Base-by-base conservation (phyloP, 2,113 vertebrate species). In the Triplophysa dalaica region DNA sequence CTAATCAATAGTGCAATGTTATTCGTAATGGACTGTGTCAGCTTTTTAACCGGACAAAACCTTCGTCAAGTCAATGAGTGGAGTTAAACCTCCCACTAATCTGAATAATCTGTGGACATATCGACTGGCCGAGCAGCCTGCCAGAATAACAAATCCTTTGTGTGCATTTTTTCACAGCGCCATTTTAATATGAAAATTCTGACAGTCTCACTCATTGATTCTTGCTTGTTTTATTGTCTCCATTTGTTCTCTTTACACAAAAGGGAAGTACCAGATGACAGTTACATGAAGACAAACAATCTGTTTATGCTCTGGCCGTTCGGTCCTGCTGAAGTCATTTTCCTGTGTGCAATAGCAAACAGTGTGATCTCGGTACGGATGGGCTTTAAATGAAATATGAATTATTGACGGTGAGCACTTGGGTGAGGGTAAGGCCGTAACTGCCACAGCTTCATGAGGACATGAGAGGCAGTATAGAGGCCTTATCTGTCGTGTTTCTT, bases 1-100 rank as follows among this genome's bases (percentile, higher is more conserved):
- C 93, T 95, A 95, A 98, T 97, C 96, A 95, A 96, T 97, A 96
- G 85, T 86, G 85, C 91, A 94, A 94, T 94, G 94, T 94, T 96
- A 90, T 81, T 88, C 83, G 89, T 96, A 96, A 98, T 94, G 92
- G 87, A 95, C 92, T 92, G 93, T 96, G 95, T 95, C 95, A 94
- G 94, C 92, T 92, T 95, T 95, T 94, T 95, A 95, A 95, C 93
- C 81, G 93, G 92, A 93, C 91, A 92, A 93, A 94, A 93, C 85
- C 90, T 93, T 91, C 86, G 91, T 89, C 87, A 88, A 93, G 93
- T 94, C 93, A 92, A 91, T 95, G 93, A 94, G 93, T 86, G 88
- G 91, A 91, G 91, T 87, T 91, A 87, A 90, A 90, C 84, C 86
- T 80, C 78, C 65, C 80, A 83, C 88, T 88, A 86, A 90, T 91